phyloP scores from a whole-genome alignment of 2,888 invertebrate genomes.

The Sisyra nigra region DNA sequence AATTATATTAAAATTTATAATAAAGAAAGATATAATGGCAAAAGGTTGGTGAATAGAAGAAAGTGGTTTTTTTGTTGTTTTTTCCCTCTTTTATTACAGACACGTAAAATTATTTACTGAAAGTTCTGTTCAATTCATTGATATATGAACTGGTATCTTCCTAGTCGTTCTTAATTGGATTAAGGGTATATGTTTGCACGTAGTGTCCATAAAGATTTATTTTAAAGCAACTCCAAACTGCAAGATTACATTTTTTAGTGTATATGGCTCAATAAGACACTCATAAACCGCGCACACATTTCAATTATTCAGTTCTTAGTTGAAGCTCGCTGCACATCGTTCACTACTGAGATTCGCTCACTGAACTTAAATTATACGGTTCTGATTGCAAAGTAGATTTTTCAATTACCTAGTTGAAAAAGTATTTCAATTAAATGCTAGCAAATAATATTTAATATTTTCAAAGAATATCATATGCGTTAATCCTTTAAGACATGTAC shows the following conservation, averaged over 20 bases:
- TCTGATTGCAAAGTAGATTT: not conserved
- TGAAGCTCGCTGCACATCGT: not conserved
- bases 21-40: too few species aligned
- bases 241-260: constrained; percentile 16
- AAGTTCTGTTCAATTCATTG: too few species aligned
- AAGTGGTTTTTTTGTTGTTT: not conserved
- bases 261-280: constrained; percentile 13
- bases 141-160: too few species aligned
- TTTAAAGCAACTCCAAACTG: constrained; percentile 13
- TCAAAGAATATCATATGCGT: too few species aligned
- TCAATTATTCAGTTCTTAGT: constrained; percentile 19
- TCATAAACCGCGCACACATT: constrained; percentile 18
- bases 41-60: not conserved
- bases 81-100: not conserved
- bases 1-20: too few species aligned
- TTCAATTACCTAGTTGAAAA: not conserved
- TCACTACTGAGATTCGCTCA: not conserved
- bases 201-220: constrained; percentile 16
- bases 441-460: too few species aligned
- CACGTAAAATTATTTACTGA: not conserved
- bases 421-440: too few species aligned
- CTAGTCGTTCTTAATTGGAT: not conserved
- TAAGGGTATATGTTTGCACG: not conserved
- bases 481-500: too few species aligned
- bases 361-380: constrained; percentile 1